Evolutionary conservation across 2,113 vertebrate species (phyloP).

Genomic region (Phylloscopus whistleri): DNA sequence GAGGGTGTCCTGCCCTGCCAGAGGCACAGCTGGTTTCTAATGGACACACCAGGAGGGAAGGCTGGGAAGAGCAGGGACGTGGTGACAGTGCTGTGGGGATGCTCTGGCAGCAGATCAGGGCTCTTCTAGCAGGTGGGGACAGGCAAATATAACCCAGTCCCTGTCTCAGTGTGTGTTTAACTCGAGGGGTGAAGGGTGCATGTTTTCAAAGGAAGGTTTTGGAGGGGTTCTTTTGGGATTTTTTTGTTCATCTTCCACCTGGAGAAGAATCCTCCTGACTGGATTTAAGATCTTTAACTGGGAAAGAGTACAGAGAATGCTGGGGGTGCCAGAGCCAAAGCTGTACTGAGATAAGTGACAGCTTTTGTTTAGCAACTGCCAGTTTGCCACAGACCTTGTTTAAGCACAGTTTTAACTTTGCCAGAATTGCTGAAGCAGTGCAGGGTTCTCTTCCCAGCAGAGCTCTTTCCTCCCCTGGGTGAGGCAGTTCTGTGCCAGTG

Average conservation of each 20-base stretch:
- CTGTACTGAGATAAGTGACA: neutral
- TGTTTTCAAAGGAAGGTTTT: neutral
- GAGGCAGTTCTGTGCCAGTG: neutral
- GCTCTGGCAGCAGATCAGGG: neutral
- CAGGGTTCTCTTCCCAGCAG: neutral
- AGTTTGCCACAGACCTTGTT: conserved; percentile 20
- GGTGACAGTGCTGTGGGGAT: neutral
- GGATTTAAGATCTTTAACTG: neutral
- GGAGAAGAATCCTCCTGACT: neutral
- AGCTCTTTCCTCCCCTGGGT: neutral
- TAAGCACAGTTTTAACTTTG: neutral
- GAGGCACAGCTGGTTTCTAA: neutral
- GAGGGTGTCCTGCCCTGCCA: neutral
- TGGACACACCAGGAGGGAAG: fast-evolving
- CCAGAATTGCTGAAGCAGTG: neutral
- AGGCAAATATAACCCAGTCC: neutral
- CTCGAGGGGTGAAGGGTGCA: neutral
- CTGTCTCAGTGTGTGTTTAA: neutral
- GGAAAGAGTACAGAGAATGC: neutral
- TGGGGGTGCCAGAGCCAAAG: neutral
- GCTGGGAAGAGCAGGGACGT: neutral
- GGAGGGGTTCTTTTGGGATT: neutral
- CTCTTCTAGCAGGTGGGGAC: neutral
- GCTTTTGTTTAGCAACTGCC: conserved; percentile 40
- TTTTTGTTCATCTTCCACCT: neutral